Evolutionary conservation across 2,797 vertebrate genomes (phyloP).

Genomic region (Neopelma chrysocephalum): DNA sequence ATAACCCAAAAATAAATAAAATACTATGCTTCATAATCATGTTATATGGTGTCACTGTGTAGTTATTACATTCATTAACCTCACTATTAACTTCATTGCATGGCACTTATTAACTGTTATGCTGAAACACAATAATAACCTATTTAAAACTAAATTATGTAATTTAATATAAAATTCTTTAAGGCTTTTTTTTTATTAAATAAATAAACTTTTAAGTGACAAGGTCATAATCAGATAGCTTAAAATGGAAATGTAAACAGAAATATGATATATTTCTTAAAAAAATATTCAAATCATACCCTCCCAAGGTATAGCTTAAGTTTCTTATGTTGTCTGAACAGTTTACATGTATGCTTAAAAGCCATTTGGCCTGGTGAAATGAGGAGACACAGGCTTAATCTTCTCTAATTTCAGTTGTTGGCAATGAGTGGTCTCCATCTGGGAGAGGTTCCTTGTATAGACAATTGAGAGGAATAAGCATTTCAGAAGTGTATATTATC

Average conservation of each 20-base stretch:
- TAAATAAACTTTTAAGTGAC: neutral
- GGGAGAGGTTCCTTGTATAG: neutral
- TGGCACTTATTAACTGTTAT: neutral
- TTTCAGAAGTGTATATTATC: neutral
- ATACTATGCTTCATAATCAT: neutral
- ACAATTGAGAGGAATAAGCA: neutral
- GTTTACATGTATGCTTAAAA: neutral
- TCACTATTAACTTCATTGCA: neutral
- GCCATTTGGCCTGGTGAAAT: neutral
- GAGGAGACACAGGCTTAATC: neutral
- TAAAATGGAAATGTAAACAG: neutral
- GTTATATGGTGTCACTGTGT: neutral
- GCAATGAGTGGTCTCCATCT: neutral
- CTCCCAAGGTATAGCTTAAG: neutral
- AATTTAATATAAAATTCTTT: neutral
- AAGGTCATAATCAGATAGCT: neutral
- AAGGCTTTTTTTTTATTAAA: neutral
- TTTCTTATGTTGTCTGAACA: neutral
- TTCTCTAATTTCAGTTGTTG: neutral
- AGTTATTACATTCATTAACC: neutral
- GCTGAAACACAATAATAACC: neutral
- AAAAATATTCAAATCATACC: neutral
- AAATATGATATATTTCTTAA: neutral
- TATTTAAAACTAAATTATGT: neutral
- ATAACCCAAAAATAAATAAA: neutral